Percentiles rank a stretch among this genome's conserved stretches.
Evolutionary conservation across 2,888 invertebrate species (phyloP).

Genomic region (Acheta domesticus): DNA sequence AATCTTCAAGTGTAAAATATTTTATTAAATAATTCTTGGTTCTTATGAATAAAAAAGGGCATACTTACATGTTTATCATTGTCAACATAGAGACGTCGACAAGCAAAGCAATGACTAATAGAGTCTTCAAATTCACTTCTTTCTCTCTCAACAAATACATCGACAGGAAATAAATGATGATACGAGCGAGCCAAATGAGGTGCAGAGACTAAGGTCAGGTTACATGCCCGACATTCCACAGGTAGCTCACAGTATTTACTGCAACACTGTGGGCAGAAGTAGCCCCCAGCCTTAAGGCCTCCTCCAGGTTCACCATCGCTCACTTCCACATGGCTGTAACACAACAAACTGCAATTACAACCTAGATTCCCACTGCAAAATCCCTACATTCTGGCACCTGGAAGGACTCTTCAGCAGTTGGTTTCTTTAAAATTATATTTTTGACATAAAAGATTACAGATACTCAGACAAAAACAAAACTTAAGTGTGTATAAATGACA

Average conservation of each 20-base stretch:
- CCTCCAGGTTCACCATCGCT: conserved; percentile 47
- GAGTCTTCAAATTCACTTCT: conserved; percentile 47
- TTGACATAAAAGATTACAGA: too few relatives aligned
- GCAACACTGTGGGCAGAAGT: conserved; percentile 91
- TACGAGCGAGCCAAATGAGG: conserved; percentile 97
- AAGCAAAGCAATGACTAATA: conserved; percentile 66
- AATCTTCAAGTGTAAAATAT: too few relatives aligned
- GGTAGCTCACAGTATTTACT: conserved; percentile 98
- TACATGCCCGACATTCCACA: conserved; percentile 93
- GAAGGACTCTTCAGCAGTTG: too few relatives aligned
- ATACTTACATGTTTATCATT: conserved; percentile 67
- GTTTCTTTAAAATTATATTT: too few relatives aligned
- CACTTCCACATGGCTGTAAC: conserved; percentile 70
- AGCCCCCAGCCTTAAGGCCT: conserved; percentile 58
- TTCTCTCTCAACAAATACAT: conserved; percentile 71
- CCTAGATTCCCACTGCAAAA: background rate
- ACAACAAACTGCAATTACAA: conserved; percentile 29
- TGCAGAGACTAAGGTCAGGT: conserved; percentile 92
- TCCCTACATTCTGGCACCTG: too few relatives aligned
- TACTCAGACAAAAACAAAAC: too few relatives aligned
- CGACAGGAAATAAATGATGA: conserved; percentile 94
- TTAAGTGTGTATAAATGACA: too few relatives aligned
- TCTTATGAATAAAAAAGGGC: too few relatives aligned
- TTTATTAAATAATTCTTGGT: too few relatives aligned
- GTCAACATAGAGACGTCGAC: conserved; percentile 64